A percentile compares a stretch with the other conserved stretches of the same genome.
These are phyloP conservation scores for Sanderia malayensis DNA, from an alignment of 30 jellyfish, hydroid and myxozoan species.

Conservation along the genomic window DNA sequence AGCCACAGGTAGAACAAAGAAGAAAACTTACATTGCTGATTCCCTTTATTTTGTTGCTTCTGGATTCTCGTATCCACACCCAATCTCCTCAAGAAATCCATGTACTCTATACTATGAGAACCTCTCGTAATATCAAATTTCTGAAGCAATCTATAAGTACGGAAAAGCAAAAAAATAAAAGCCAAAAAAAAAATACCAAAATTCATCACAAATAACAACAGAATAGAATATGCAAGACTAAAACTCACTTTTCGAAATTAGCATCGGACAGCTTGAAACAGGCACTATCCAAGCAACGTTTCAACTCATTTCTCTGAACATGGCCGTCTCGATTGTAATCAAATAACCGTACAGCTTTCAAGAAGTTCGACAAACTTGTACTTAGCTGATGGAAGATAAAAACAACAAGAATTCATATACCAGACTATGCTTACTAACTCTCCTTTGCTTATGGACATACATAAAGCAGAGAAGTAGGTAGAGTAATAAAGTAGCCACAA, in stretches of 20 bases:
- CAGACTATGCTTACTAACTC: too few species aligned
- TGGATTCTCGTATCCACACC: conserved; percentile 37
- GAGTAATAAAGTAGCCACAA: too few species aligned
- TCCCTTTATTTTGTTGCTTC: conserved; percentile 9
- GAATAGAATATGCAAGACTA: neutral
- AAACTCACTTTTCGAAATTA: conserved; percentile 38
- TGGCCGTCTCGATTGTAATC: conserved; percentile 74
- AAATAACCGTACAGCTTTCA: conserved; percentile 61
- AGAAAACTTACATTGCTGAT: conserved; percentile 29
- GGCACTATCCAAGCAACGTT: conserved; percentile 40
- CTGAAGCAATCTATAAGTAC: conserved; percentile 31
- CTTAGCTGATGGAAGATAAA: conserved; percentile 49
- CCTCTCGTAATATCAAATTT: conserved; percentile 20
- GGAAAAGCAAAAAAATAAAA: too few species aligned
- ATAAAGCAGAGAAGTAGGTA: too few species aligned
- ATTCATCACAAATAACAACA: neutral
- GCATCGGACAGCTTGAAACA: conserved; percentile 43
- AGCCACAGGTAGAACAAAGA: too few species aligned
- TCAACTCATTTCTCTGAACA: conserved; percentile 51
- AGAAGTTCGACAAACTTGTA: conserved; percentile 24
- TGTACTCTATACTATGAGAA: conserved; percentile 22
- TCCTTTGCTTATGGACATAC: too few species aligned
- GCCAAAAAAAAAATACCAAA: neutral
- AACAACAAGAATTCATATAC: too few species aligned
- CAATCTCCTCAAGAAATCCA: conserved; percentile 50